Evolutionary conservation across 1,140 invertebrate genomes (phyloP), one percentile per base, ranked within the genome.

Genomic region (Heliconius eleuchia): DNA sequence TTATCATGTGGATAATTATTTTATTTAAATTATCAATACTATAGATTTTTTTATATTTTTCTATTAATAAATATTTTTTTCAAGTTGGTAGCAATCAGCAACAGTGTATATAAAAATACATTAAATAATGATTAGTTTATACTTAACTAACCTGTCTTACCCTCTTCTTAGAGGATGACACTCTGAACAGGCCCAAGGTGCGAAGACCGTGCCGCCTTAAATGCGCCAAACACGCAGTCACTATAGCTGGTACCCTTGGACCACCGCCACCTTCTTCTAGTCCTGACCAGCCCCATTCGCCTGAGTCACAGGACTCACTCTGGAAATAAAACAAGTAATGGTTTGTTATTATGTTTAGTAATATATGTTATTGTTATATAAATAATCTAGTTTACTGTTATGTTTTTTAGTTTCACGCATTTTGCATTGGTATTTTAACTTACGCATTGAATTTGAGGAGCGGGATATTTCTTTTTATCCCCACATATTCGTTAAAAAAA

Each of bases 141-240:
- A 30, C 9, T 66, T 27, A 30, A 66, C 90, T 92, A 90, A 98
- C 98, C 96, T 99, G 98, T 94, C 98, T 95, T 50, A 98, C 97
- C 91, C 98, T 95, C 91, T 98, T 99, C 91, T 98, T 98, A 1
- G 98, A 98, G 60, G 97, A 97, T 72, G 97, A 98, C 37, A 99
- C 98, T 80, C 98, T 95, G 95, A 99, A 99, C 71, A 99, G 96
- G 1, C 98, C 98, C 13, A 98, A 95, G 19, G 97, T 98, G 80
- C 97, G 96, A 11, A 99, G 95, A 18, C 98, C 98, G 83, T 97
- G 96, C 18, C 95, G 93, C 87, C 98, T 96, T 46, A 99, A 95
- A 92, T 98, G 97, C 78, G 96, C 96, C 75, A 98, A 96, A 88
- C 98, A 99, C 71, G 96, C 96, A 39, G 95, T 95, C 34, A 99